Percentiles rank a stretch among this genome's conserved stretches.
Evolutionary conservation across 2,797 vertebrate species (phyloP).

Genomic region (Brachymystax lenok): DNA sequence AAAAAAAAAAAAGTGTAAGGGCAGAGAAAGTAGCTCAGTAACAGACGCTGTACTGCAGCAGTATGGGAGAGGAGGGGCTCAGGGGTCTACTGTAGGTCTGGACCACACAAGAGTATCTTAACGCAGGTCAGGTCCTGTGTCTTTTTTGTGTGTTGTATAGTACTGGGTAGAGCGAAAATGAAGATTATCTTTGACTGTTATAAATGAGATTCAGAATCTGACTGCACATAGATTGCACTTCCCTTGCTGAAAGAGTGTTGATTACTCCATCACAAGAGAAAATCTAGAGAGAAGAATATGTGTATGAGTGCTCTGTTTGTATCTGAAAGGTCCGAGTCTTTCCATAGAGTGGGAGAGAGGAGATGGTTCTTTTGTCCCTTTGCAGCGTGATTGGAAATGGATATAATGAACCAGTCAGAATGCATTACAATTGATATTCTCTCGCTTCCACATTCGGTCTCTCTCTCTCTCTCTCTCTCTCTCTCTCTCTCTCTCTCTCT

Average conservation of each 20-base stretch:
- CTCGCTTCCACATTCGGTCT: constrained; percentile 6
- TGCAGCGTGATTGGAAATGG: constrained; percentile 45
- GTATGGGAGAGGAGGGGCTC: not conserved
- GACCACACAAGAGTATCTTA: constrained; percentile 8
- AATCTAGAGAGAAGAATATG: not conserved
- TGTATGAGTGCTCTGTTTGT: not conserved
- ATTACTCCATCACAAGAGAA: not conserved
- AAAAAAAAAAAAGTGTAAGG: too few relatives aligned
- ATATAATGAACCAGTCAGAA: constrained; percentile 56
- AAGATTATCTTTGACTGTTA: too few relatives aligned
- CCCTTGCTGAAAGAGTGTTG: constrained; percentile 1
- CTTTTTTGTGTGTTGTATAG: too few relatives aligned
- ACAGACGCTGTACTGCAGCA: constrained; percentile 5
- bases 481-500: too few relatives aligned
- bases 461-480: too few relatives aligned
- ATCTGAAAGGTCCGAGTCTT: constrained; percentile 39
- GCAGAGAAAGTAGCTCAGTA: constrained; percentile 6
- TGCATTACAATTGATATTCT: constrained; percentile 45
- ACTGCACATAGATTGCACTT: not conserved
- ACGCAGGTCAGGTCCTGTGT: not conserved
- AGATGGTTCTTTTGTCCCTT: constrained; percentile 33
- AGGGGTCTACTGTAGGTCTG: not conserved
- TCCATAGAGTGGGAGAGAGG: not conserved
- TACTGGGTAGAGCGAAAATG: too few relatives aligned
- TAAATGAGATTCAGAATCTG: too few relatives aligned